Percentiles rank a stretch among this genome's conserved stretches.
Evolutionary conservation across 2,888 invertebrate species (phyloP).

Genomic region (Phyllotreta cruciferae): DNA sequence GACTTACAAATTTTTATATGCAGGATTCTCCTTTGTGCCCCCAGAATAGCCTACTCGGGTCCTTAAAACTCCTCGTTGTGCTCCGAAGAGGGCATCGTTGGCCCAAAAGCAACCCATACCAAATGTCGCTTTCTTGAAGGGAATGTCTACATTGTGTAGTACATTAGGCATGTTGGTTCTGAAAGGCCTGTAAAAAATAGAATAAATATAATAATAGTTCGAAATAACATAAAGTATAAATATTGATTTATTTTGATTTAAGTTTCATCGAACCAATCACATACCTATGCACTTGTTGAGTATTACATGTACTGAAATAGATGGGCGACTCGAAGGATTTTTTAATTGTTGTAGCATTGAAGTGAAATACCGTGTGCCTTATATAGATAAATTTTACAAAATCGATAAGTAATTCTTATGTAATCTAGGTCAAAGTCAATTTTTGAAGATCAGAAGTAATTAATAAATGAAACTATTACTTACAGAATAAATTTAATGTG

Average conservation of each 20-base stretch:
- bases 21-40: conserved; percentile 80
- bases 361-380: not conserved
- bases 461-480: not conserved
- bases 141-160: conserved; percentile 69
- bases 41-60: conserved; percentile 96
- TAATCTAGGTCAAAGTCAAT: conserved; percentile 2
- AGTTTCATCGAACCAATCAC: not conserved
- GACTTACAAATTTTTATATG: conserved; percentile 85
- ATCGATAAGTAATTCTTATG: not conserved
- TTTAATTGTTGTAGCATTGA: conserved; percentile 3
- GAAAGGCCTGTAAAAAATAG: too few species aligned
- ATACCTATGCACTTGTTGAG: not conserved
- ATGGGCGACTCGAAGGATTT: not conserved
- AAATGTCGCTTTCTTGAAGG: conserved; percentile 80
- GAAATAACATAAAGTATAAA: conserved; percentile 3
- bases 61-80: conserved; percentile 75
- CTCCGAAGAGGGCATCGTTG: conserved; percentile 84
- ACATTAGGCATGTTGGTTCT: conserved; percentile 58
- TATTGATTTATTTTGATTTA: not conserved
- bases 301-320: not conserved
- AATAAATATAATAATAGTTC: too few species aligned
- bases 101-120: conserved; percentile 97
- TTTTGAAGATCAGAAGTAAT: not conserved
- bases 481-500: too few species aligned
- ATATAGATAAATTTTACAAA: not conserved